Base-by-base conservation (phyloP, 2,888 invertebrate species). In the Noctua pronuba region DNA sequence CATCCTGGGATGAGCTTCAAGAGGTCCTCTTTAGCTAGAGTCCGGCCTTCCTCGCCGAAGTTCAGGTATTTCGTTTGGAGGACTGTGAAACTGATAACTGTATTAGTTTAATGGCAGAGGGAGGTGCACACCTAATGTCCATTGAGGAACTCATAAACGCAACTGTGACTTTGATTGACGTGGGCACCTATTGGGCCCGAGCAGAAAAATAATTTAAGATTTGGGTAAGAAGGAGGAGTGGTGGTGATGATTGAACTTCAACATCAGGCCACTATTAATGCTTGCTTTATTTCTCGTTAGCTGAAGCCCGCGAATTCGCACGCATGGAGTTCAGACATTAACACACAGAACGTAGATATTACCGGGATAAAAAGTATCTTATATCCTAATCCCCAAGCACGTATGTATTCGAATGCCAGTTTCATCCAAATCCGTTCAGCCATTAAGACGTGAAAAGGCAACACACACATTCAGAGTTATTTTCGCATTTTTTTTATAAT, bases 1-100 rank as follows among this genome's bases (percentile, higher is more conserved):
- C 97, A 97, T 46, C 98, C 98, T 28, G 95, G 94, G 8, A 98
- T 97, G 49, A 97, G 94, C 73, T 97, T 95, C 68, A 97, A 89
- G 4, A 98, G 94, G 81, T 97, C 97, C 0, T 97, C 96, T 66
- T 96, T 91, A 89, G 95, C 91, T 88, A 96, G 77, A 5, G 88
- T 93, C 44, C 85, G 75, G 0, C 95, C 95, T 85, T 95, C 95
- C 58, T 94, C 94, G 0, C 93, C 95, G 77, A 94, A 95, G 88
- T 95, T 92, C 10, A 88, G 78, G 87, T 92, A 94, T 35, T 90
- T 92, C 8, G 92, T 94, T 88, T 95, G 93, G 3, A 95, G 71
- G 10, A 96, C 96, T 91, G 96, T 96, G 82, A 96, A 96, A 90
- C 96, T 96, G 82, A 74, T 81, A 52, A 21, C 13, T 46, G 41